Evolutionary conservation across 2,888 invertebrate genomes (phyloP), one percentile per base, ranked within the genome.

Genomic region (Metopia argyrocephala): DNA sequence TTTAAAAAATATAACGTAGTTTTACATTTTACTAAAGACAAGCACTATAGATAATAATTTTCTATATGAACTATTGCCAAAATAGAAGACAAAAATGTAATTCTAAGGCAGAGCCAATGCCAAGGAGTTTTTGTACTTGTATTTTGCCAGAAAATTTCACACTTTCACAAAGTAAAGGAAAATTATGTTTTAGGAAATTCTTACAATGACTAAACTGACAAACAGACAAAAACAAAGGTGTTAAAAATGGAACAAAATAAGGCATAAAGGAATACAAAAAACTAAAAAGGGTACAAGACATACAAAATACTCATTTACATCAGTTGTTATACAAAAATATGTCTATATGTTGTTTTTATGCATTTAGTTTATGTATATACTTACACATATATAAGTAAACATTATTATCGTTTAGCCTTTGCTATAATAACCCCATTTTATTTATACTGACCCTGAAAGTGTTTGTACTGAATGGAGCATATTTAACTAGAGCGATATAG

Each of bases 1-100:
- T 38, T 28, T n/a, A 6, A 52, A 52, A 71, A 75, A 50, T 21
- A 68, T 68, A 75, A 70, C 76, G 69, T 78, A 52, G 48, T 64
- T 48, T 15, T 50, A 71, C 31, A 62, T 78, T 62, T 71, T 23
- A 38, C 45, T 69, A 65, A 66, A 46, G 52, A 66, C 45, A 66
- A 71, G 50, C 50, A 52, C 21, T 38, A 57, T 64, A 48, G 38
- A 64, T 56, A 64, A 75, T 73, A 56, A 65, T 62, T 65, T 73
- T 54, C 46, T 27, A 21, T 21, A 79, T 68, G 65, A 62, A 69
- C 59, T 45, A 52, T 48, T 76, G 69, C 65, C 76, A 73, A 65
- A 25, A 69, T n/a, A 0, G 5, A 5, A 70, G 23, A 6, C 15
- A 21, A 25, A 56, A 66, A 57, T 50, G 23, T n/a, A 12, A 38